Evolutionary conservation across 2,888 invertebrate species (phyloP).

Genomic region (Dasypolia templi): DNA sequence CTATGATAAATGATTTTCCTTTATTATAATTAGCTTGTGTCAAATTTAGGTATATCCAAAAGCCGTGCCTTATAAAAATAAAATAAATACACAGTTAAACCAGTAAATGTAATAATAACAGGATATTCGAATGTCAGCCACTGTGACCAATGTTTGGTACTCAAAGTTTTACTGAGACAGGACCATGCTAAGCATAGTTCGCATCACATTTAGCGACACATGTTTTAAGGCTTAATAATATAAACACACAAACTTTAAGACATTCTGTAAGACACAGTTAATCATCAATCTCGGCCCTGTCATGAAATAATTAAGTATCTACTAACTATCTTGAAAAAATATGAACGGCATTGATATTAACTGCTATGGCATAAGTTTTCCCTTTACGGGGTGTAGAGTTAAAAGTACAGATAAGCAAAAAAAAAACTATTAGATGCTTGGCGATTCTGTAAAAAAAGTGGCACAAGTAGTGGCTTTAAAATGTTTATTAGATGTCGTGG

Average conservation of each 20-base stretch:
- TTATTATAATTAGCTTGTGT: background rate
- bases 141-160: constrained; percentile 30
- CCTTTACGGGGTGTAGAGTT: constrained; percentile 12
- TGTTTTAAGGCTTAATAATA: constrained; percentile 29
- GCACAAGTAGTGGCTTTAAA: background rate
- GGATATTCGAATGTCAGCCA: constrained; percentile 18
- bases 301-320: constrained; percentile 50
- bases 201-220: constrained; percentile 30
- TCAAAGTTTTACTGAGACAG: constrained; percentile 24
- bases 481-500: background rate
- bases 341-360: constrained; percentile 49
- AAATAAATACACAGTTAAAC: background rate
- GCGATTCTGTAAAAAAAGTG: background rate
- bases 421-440: constrained; percentile 11
- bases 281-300: constrained; percentile 51
- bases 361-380: constrained; percentile 42
- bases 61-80: background rate
- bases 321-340: constrained; percentile 38
- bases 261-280: constrained; percentile 31
- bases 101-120: constrained; percentile 28
- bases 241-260: constrained; percentile 29
- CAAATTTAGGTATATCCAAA: background rate
- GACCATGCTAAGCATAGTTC: constrained; percentile 3
- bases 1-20: background rate
- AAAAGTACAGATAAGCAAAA: constrained; percentile 15